Evolutionary conservation across 2,888 invertebrate genomes (phyloP).

Genomic region (Drosophila algonquin): DNA sequence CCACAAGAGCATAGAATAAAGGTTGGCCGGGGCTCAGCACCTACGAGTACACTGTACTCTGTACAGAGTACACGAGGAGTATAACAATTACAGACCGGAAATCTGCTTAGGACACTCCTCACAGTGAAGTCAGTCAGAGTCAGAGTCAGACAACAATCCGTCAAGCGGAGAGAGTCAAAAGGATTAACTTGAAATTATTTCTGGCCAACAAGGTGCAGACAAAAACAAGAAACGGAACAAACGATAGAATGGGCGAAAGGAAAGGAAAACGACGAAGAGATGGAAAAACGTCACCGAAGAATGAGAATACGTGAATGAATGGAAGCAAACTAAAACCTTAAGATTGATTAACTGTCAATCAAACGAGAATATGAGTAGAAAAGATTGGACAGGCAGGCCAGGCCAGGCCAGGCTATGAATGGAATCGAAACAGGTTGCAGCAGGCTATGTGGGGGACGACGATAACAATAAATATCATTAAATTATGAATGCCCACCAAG

Average conservation of each 20-base stretch:
- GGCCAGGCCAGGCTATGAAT: slow-evolving; percentile 55
- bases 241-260: slow-evolving; percentile 11
- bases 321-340: slow-evolving; percentile 58
- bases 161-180: slow-evolving; percentile 71
- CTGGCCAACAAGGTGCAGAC: slow-evolving; percentile 39
- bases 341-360: slow-evolving; percentile 80
- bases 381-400: slow-evolving; percentile 28
- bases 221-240: slow-evolving; percentile 19
- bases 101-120: slow-evolving; percentile 67
- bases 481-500: slow-evolving; percentile 61
- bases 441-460: slow-evolving; percentile 1
- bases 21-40: background rate
- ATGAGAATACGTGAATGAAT: slow-evolving; percentile 69
- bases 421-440: slow-evolving; percentile 66
- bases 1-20: slow-evolving; percentile 32
- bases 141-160: slow-evolving; percentile 65
- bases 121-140: slow-evolving; percentile 39
- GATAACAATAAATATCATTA: slow-evolving; percentile 58
- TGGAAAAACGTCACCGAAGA: slow-evolving; percentile 55
- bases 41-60: background rate
- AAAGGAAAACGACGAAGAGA: slow-evolving; percentile 11
- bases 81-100: slow-evolving; percentile 66
- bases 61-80: slow-evolving; percentile 8
- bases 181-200: slow-evolving; percentile 69
- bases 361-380: slow-evolving; percentile 44